Evolutionary conservation across 2,797 vertebrate species (phyloP).

Genomic region (Tenualosa ilisha): DNA sequence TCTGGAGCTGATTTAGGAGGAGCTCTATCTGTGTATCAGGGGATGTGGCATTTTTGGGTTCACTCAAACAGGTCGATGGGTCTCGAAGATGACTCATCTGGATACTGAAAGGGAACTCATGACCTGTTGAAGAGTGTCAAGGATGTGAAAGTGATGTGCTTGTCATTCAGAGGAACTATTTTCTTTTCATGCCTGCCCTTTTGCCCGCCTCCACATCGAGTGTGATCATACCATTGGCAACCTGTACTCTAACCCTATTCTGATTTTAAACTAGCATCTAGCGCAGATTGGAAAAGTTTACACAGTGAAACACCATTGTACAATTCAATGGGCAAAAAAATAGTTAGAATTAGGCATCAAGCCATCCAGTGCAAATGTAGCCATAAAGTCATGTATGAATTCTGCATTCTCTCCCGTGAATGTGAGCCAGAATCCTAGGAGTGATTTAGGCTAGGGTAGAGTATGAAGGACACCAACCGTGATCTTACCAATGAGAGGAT

Average conservation of each 20-base stretch:
- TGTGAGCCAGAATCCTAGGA: too few relatives aligned
- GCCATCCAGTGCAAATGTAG: too few relatives aligned
- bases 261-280: too few relatives aligned
- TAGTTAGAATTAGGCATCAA: too few relatives aligned
- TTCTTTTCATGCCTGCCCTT: not conserved
- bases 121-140: conserved; percentile 71
- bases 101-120: conserved; percentile 93
- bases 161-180: not conserved
- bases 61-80: conserved; percentile 61
- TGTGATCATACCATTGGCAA: not conserved
- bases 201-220: not conserved
- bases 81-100: conserved; percentile 94
- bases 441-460: not conserved
- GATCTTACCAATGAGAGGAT: conserved; percentile 94
- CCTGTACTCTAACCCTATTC: too few relatives aligned
- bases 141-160: not conserved
- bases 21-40: conserved; percentile 79
- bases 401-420: too few relatives aligned
- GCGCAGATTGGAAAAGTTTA: too few relatives aligned
- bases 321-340: too few relatives aligned
- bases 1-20: conserved; percentile 86
- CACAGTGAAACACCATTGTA: too few relatives aligned
- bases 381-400: too few relatives aligned
- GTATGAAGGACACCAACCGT: not conserved
- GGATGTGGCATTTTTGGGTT: conserved; percentile 66